Percentiles rank a stretch among this genome's conserved stretches.
Evolutionary conservation across 2,797 vertebrate species (phyloP).

Genomic region (Tinamus major): DNA sequence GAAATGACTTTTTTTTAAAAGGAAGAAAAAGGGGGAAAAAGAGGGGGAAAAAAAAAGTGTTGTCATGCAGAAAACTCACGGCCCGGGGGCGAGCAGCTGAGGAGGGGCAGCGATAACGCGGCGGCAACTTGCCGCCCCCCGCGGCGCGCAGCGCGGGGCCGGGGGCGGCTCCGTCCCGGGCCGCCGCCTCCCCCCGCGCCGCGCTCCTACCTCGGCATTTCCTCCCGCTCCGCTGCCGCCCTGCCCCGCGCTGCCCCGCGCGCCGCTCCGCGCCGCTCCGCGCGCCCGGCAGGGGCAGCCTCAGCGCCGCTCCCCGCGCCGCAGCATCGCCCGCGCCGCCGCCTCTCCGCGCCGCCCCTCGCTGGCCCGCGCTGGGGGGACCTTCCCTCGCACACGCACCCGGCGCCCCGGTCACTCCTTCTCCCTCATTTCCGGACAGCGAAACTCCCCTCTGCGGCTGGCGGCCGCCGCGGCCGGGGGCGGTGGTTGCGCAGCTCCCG

Average conservation of each 20-base stretch:
- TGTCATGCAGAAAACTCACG: constrained; percentile 10
- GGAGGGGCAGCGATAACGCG: neutral
- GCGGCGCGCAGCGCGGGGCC: neutral
- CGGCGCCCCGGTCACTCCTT: constrained; percentile 72
- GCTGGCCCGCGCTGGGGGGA: neutral
- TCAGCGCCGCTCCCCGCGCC: neutral
- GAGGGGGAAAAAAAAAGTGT: too few species aligned
- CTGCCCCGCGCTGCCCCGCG: too few species aligned
- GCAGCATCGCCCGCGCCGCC: neutral
- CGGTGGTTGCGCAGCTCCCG: constrained; percentile 11
- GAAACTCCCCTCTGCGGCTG: constrained; percentile 73
- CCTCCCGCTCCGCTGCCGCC: neutral
- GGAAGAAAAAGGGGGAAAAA: too few species aligned
- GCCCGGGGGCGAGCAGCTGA: neutral
- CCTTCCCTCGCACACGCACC: neutral
- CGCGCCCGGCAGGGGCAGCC: neutral
- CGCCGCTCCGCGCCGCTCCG: neutral
- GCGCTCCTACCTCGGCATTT: neutral
- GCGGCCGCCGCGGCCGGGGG: constrained; percentile 57
- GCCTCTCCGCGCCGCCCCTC: neutral
- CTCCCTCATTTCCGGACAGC: constrained; percentile 93
- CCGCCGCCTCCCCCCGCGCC: constrained; percentile 10
- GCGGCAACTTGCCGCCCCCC: constrained; percentile 47
- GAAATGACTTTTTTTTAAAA: neutral
- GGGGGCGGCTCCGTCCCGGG: neutral